A percentile compares a stretch with the other conserved stretches of the same genome.
These are phyloP conservation scores for Tetranychus urticae DNA, from an alignment of 1,140 invertebrate species.

Conservation along the genomic window DNA sequence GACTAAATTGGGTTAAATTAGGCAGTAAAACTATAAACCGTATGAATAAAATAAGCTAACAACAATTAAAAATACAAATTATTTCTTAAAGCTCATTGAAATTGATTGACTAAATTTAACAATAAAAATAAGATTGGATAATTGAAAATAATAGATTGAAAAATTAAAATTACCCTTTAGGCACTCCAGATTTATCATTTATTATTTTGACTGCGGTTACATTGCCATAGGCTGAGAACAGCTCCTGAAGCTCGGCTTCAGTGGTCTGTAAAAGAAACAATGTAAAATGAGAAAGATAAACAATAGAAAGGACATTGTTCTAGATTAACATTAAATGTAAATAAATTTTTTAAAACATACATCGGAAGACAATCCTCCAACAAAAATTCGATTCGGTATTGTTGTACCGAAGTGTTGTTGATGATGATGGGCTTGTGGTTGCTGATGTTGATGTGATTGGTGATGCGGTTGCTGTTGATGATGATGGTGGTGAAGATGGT, in stretches of 20 bases:
- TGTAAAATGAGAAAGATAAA: too few species aligned
- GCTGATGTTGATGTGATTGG: too few species aligned
- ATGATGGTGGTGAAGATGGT: too few species aligned
- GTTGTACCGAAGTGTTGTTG: conserved; percentile 2
- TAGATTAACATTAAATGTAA: background rate
- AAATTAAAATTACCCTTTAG: conserved; percentile 39
- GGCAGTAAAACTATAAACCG: too few species aligned
- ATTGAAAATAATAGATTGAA: too few species aligned
- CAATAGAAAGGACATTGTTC: too few species aligned
- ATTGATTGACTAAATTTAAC: background rate
- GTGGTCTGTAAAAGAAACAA: conserved; percentile 13
- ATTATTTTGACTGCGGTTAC: conserved; percentile 86
- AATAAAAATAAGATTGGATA: background rate
- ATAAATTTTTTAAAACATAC: conserved; percentile 16
- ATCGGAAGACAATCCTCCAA: conserved; percentile 61
- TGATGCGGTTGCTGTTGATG: too few species aligned
- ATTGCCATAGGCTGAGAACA: conserved; percentile 42
- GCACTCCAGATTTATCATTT: conserved; percentile 68
- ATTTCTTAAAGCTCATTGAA: too few species aligned
- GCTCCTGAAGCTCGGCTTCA: conserved; percentile 23
- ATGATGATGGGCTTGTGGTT: too few species aligned
- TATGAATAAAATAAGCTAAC: too few species aligned
- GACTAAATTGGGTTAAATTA: too few species aligned
- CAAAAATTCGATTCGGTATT: conserved; percentile 69
- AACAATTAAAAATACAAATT: too few species aligned